phyloP scores from a whole-genome alignment of 1,140 invertebrate genomes.

The Drosophila leontia region DNA sequence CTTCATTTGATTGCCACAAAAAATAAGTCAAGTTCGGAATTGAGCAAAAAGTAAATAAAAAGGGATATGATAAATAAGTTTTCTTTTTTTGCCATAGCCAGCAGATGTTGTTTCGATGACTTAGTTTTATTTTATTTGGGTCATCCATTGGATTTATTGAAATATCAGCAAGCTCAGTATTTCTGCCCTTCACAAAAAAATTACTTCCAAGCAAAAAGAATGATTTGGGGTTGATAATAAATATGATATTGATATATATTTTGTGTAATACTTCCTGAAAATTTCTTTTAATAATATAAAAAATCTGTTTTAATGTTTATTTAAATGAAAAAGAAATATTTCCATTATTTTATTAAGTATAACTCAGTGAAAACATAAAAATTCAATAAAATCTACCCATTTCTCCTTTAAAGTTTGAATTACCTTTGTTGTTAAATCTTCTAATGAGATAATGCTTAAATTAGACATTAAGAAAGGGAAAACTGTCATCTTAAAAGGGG shows the following conservation, averaged over 20 bases:
- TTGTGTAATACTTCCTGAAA: background rate
- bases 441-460: conserved; percentile 1
- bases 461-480: background rate
- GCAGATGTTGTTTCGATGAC: conserved; percentile 33
- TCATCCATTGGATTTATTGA: conserved; percentile 1
- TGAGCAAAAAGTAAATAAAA: background rate
- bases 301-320: background rate
- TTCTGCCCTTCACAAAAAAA: background rate
- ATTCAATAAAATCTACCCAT: background rate
- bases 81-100: background rate
- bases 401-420: too few species aligned
- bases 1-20: conserved; percentile 58
- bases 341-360: too few species aligned
- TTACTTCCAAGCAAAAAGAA: background rate
- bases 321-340: too few species aligned
- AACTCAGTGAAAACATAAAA: background rate
- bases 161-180: conserved; percentile 13
- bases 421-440: background rate
- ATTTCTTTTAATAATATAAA: background rate
- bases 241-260: background rate
- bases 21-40: conserved; percentile 26
- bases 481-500: conserved; percentile 1
- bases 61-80: conserved; percentile 10
- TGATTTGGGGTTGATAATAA: background rate
- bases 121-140: conserved; percentile 16